Conservation (phyloP, 2,888 invertebrate genomes). For the Sympetrum striolatum region DNA sequence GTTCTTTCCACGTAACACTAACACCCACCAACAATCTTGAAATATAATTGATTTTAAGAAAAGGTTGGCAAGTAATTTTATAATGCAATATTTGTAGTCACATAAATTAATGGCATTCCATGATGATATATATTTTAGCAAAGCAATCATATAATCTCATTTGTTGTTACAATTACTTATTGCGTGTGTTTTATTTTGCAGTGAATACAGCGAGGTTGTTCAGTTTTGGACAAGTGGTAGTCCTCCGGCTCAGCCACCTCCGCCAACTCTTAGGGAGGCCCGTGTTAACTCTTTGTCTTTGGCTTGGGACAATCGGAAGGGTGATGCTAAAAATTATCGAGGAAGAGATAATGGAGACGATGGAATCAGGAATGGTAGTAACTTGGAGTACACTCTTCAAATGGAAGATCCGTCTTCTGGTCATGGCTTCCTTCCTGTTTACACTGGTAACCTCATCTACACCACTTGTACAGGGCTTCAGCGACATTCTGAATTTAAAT, state of each 20-base stretch:
- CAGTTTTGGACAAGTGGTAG: conserved; percentile 78
- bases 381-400: conserved; percentile 75
- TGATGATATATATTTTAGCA: too few species aligned
- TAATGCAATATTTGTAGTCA: too few species aligned
- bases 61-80: too few species aligned
- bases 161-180: conserved; percentile 30
- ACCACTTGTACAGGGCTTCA: conserved; percentile 73
- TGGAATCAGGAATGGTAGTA: neutral
- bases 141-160: neutral
- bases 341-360: conserved; percentile 2
- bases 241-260: conserved; percentile 78
- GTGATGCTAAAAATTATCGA: conserved; percentile 65
- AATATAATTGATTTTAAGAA: too few species aligned
- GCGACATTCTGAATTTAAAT: conserved; percentile 81
- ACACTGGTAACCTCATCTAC: conserved; percentile 76
- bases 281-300: conserved; percentile 71
- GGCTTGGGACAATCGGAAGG: conserved; percentile 76
- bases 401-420: conserved; percentile 75
- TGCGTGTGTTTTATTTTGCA: conserved; percentile 55
- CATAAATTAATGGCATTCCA: too few species aligned
- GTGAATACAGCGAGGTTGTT: conserved; percentile 73
- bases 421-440: conserved; percentile 80
- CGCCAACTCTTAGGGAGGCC: conserved; percentile 74
- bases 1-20: too few species aligned
- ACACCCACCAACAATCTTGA: too few species aligned